Base-by-base conservation (phyloP, 2,797 vertebrate genomes). In the Peromyscus melanophrys region DNA sequence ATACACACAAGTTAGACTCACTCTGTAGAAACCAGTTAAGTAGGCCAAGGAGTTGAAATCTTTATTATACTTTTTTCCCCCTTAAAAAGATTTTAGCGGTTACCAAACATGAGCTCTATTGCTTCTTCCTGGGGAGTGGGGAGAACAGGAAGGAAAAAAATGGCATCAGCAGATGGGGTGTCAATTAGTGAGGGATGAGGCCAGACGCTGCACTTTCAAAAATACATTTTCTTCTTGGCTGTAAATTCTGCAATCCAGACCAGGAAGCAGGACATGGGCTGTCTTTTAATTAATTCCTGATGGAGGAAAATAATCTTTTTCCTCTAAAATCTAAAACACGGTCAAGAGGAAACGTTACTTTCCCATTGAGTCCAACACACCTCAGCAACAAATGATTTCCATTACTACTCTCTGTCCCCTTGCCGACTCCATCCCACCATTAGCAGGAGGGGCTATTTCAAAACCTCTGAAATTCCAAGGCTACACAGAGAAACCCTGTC, bases 161-260 rank as follows among this genome's bases (percentile, higher is more conserved):
- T n/a, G 52, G 81, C 69, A 55, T 46, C 1, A 1, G 97, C 95
- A 98, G 97, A 98, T 98, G 95, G 57, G 77, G 6, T 17, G 5
- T 19, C 3, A 97, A 82, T 83, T 95, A 49, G 90, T 0, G 1
- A 93, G 43, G 85, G 81, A 95, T 19, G 34, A 89, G 83, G 55
- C 92, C 93, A 95, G 37, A 65, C 34, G 4, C 40, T 10, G 4
- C 63, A 49, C 40, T 88, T 93, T 95, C 27, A 97, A 81, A 96
- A 94, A 85, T 87, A 95, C 4, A 98, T 94, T 86, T 95, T 83
- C 97, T 95, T 37, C 59, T 90, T 95, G 95, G 86, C 85, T 97
- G 34, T 92, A 69, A 77, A 87, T 97, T 96, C 93, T 96, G 92
- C 61, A 88, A 73, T 43, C 67, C 55, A 93, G 86, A 92, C 25